A percentile compares a stretch with the other conserved stretches of the same genome.
phyloP scores from a whole-genome alignment of 2,113 vertebrate genomes.

The Haemorhous mexicanus region DNA sequence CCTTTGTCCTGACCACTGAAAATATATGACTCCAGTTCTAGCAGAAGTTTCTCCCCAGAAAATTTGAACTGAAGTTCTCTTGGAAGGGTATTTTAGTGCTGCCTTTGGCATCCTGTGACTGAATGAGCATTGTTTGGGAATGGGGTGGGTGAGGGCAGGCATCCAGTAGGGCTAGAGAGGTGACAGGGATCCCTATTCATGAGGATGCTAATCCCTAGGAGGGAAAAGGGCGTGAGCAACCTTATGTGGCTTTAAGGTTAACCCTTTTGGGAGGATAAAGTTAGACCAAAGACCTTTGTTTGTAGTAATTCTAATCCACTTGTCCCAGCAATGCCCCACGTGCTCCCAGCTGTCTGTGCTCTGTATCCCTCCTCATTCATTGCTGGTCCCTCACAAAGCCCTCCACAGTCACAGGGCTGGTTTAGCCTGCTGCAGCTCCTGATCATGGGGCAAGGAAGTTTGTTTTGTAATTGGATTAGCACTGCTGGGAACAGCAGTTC shows the following conservation, averaged over 20 bases:
- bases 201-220: not conserved
- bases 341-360: not conserved
- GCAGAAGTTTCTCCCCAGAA: not conserved
- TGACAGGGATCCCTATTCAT: not conserved
- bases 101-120: not conserved
- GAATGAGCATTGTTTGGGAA: not conserved
- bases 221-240: not conserved
- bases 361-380: not conserved
- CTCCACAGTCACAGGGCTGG: not conserved
- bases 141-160: not conserved
- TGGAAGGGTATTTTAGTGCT: not conserved
- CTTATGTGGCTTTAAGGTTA: not conserved
- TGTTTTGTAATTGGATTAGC: constrained; percentile 53
- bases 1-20: not conserved
- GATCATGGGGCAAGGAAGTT: not conserved
- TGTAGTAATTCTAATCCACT: not conserved
- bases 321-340: not conserved
- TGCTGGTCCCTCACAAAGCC: not conserved
- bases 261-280: not conserved
- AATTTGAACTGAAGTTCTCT: not conserved
- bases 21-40: not conserved
- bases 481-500: not conserved
- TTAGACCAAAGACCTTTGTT: not conserved
- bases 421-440: not conserved
- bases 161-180: not conserved